Percentiles rank a stretch among this genome's conserved stretches.
These are phyloP conservation scores for Hylia prasina DNA, from an alignment of 2,113 vertebrate species.

Conservation along the genomic window DNA sequence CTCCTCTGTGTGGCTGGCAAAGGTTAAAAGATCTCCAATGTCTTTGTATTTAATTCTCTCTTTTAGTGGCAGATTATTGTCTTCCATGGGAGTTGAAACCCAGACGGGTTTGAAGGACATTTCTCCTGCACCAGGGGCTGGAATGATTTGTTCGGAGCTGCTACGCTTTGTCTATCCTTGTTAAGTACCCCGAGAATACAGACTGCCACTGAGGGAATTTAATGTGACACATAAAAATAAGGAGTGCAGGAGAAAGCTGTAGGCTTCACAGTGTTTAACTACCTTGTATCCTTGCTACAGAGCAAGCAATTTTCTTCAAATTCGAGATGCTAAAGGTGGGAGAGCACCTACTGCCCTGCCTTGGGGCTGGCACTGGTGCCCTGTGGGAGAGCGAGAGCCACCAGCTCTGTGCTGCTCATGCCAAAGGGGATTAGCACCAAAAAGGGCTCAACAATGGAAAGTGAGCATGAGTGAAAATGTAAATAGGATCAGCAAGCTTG, in stretches of 20 bases:
- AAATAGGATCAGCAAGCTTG: background rate
- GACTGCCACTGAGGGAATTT: conserved; percentile 22
- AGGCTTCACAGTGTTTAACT: background rate
- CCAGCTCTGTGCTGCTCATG: background rate
- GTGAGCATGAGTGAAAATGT: background rate
- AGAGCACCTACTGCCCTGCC: background rate
- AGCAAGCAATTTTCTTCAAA: background rate
- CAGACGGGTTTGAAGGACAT: background rate
- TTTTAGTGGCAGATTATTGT: background rate
- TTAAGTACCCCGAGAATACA: background rate
- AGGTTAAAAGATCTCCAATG: background rate
- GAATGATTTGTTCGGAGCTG: background rate
- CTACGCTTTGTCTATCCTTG: conserved; percentile 14
- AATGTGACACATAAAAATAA: conserved; percentile 25
- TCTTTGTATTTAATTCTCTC: background rate
- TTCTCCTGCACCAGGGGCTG: background rate
- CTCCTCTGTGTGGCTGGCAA: background rate
- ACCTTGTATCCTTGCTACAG: background rate
- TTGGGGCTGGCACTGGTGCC: background rate
- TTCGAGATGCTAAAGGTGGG: background rate
- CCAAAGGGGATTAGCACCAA: background rate
- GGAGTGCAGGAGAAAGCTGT: background rate
- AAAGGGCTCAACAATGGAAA: background rate
- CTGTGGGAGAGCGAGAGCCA: background rate
- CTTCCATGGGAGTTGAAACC: background rate